Evolutionary conservation across 1,140 invertebrate species (phyloP).

Genomic region (Drosophila tani): DNA sequence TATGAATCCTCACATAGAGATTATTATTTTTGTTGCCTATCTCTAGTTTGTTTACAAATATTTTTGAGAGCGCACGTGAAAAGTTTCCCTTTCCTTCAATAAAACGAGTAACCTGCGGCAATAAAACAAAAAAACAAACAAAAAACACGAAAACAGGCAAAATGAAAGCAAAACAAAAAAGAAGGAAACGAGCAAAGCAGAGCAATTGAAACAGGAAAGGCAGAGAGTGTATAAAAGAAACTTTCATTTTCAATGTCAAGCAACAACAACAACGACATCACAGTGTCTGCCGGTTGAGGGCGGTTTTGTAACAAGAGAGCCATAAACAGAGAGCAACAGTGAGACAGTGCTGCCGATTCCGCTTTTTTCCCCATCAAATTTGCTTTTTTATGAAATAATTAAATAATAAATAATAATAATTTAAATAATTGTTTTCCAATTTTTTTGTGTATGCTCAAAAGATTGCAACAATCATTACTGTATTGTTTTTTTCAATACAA

Average conservation of each 20-base stretch:
- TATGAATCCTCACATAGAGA: not conserved
- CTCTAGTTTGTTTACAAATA: not conserved
- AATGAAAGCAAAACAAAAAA: conserved; percentile 21
- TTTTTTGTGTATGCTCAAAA: too few relatives aligned
- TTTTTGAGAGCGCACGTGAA: conserved; percentile 5
- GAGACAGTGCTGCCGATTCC: too few relatives aligned
- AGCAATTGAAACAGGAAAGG: conserved; percentile 36
- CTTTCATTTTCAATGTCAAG: conserved; percentile 77
- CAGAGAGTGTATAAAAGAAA: conserved; percentile 38
- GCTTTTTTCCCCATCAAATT: too few relatives aligned
- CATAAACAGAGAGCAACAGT: conserved; percentile 27
- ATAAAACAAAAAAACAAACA: conserved; percentile 14
- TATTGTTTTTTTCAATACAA: too few relatives aligned
- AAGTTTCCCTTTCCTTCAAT: conserved; percentile 2
- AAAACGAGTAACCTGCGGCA: conserved; percentile 21
- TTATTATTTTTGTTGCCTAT: not conserved
- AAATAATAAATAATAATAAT: too few relatives aligned
- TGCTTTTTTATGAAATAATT: too few relatives aligned
- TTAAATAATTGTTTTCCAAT: too few relatives aligned
- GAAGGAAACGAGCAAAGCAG: conserved; percentile 16
- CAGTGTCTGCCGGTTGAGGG: conserved; percentile 21
- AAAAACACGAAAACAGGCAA: conserved; percentile 12
- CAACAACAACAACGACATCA: conserved; percentile 26
- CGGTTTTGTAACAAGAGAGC: conserved; percentile 29
- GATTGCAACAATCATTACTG: too few relatives aligned